Percentiles rank a stretch among this genome's conserved stretches.
phyloP scores from a whole-genome alignment of 2,113 vertebrate genomes.

The Grammomys surdaster region DNA sequence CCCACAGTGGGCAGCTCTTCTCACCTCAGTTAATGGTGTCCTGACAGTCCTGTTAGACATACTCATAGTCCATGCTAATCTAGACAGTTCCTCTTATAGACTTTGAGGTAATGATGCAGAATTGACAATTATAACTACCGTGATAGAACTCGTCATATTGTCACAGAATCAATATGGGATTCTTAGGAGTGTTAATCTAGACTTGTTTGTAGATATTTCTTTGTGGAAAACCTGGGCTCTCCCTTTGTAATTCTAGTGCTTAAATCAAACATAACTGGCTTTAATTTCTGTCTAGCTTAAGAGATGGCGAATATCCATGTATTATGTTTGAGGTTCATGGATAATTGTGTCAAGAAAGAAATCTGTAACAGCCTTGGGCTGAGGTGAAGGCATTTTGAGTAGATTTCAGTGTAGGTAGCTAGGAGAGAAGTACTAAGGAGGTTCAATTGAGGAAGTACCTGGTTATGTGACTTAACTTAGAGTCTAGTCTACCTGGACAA shows the following conservation, averaged over 20 bases:
- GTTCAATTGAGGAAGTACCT: not conserved
- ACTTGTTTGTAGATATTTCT: not conserved
- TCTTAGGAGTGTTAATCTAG: not conserved
- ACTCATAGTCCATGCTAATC: too few species aligned
- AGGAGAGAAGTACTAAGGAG: not conserved
- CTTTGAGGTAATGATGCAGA: not conserved
- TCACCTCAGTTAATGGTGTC: not conserved
- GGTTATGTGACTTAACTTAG: not conserved
- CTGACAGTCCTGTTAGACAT: not conserved
- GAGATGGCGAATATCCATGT: not conserved
- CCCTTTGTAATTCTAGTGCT: not conserved
- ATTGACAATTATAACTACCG: not conserved
- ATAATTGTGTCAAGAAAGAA: not conserved
- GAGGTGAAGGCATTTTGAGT: not conserved
- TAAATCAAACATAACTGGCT: not conserved
- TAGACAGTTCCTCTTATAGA: too few species aligned
- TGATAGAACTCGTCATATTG: not conserved
- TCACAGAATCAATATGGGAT: not conserved
- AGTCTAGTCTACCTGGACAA: not conserved
- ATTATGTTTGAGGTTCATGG: not conserved
- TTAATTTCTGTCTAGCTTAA: not conserved
- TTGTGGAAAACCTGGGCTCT: not conserved
- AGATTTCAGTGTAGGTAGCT: not conserved
- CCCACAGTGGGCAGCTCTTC: not conserved
- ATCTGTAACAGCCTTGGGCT: not conserved